Evolutionary conservation across 2,113 vertebrate species (phyloP).

Genomic region (Semicossyphus pulcher): DNA sequence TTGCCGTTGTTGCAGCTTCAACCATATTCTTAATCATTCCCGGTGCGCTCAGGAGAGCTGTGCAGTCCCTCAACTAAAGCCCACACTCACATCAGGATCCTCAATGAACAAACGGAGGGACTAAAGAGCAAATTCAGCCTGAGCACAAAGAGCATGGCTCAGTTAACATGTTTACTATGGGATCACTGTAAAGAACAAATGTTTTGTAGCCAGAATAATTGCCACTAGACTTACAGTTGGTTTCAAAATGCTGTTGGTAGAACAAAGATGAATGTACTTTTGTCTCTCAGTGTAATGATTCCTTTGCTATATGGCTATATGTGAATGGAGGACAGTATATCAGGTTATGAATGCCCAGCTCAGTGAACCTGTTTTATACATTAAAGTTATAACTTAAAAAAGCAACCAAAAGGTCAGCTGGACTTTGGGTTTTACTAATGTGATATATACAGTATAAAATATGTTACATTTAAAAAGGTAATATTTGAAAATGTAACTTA

Average conservation of each 20-base stretch:
- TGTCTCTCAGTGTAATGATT: not conserved
- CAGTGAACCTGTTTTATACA: too few relatives aligned
- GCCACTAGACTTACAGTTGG: not conserved
- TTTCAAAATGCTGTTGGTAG: not conserved
- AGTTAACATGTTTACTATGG: slow-evolving; percentile 1
- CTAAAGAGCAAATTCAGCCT: not conserved
- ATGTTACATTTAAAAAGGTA: too few relatives aligned
- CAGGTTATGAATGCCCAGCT: too few relatives aligned
- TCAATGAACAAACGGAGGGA: slow-evolving; percentile 1
- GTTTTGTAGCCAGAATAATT: too few relatives aligned
- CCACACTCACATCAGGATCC: not conserved
- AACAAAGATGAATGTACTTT: not conserved
- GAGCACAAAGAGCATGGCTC: not conserved
- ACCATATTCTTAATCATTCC: slow-evolving; percentile 60
- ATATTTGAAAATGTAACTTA: too few relatives aligned
- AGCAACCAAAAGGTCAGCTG: too few relatives aligned
- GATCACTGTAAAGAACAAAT: not conserved
- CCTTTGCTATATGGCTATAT: too few relatives aligned
- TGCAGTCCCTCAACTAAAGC: slow-evolving; percentile 24
- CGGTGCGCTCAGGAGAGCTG: slow-evolving; percentile 36
- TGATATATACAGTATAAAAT: too few relatives aligned
- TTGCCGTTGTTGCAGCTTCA: slow-evolving; percentile 68
- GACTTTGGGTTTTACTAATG: too few relatives aligned
- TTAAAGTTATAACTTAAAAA: too few relatives aligned
- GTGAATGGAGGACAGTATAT: too few relatives aligned